Conservation (phyloP, 1,140 invertebrate genomes). For the Phenacoccus solenopsis region DNA sequence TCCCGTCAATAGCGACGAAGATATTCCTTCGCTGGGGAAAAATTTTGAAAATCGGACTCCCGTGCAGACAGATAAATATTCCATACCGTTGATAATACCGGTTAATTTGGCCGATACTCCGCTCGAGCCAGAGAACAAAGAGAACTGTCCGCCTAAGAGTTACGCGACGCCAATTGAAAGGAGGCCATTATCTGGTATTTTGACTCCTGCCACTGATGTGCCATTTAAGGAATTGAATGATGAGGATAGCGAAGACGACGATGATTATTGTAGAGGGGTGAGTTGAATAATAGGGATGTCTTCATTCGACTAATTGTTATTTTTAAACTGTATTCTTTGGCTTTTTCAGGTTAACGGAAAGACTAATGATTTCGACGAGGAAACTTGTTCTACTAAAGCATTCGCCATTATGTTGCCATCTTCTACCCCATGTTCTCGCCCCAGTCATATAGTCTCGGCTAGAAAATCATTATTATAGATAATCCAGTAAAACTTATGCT, state of each 20-base stretch:
- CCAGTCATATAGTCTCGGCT: not conserved
- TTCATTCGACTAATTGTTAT: not conserved
- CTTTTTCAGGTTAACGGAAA: not conserved
- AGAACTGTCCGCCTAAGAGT: not conserved
- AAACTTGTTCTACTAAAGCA: conserved; percentile 20
- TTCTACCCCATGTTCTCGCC: conserved; percentile 14
- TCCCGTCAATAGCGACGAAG: not conserved
- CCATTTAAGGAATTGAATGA: not conserved
- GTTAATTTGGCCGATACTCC: not conserved
- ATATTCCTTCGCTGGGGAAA: not conserved
- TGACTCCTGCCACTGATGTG: not conserved
- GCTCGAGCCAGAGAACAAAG: not conserved
- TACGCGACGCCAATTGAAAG: not conserved
- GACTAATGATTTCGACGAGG: conserved; percentile 10
- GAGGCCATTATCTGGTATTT: not conserved
- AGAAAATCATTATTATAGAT: not conserved
- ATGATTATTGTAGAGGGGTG: not conserved
- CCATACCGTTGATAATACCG: not conserved
- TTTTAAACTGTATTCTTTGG: not conserved
- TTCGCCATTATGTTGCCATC: conserved; percentile 18
- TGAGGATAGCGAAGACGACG: conserved; percentile 1
- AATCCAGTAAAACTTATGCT: no score
- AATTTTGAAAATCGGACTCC: no score
- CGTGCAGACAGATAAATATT: not conserved
- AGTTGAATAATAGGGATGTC: not conserved